Evolutionary conservation across 1,140 invertebrate genomes (phyloP).

Genomic region (Sipha flava): DNA sequence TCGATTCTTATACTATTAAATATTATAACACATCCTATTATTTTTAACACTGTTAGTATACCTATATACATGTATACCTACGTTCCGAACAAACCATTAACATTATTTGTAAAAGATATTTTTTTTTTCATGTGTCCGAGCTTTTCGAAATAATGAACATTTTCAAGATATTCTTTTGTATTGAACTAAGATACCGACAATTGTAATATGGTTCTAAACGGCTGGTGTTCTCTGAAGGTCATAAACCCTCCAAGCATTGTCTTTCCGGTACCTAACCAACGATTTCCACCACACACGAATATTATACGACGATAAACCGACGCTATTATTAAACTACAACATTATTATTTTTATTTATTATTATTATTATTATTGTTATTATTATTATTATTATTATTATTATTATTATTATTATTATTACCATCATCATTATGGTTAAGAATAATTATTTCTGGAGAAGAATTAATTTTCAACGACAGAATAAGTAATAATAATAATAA

Average conservation of each 20-base stretch:
- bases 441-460: too few relatives aligned
- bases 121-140: not conserved
- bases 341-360: not conserved
- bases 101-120: not conserved
- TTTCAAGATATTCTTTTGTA: conserved; percentile 14
- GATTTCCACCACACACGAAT: not conserved
- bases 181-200: not conserved
- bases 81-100: not conserved
- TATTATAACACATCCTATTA: not conserved
- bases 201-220: conserved; percentile 4
- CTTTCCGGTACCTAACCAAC: not conserved
- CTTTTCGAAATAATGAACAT: conserved; percentile 10
- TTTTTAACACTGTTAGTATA: not conserved
- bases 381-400: not conserved
- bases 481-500: not conserved
- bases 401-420: not conserved
- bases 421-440: too few relatives aligned
- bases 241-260: conserved; percentile 5
- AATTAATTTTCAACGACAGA: not conserved
- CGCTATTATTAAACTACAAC: conserved; percentile 10
- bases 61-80: too few relatives aligned
- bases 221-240: not conserved
- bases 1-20: not conserved
- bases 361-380: not conserved
- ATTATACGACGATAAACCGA: not conserved